Base-by-base conservation (phyloP, 2,113 vertebrate genomes). In the Gallinago media region DNA sequence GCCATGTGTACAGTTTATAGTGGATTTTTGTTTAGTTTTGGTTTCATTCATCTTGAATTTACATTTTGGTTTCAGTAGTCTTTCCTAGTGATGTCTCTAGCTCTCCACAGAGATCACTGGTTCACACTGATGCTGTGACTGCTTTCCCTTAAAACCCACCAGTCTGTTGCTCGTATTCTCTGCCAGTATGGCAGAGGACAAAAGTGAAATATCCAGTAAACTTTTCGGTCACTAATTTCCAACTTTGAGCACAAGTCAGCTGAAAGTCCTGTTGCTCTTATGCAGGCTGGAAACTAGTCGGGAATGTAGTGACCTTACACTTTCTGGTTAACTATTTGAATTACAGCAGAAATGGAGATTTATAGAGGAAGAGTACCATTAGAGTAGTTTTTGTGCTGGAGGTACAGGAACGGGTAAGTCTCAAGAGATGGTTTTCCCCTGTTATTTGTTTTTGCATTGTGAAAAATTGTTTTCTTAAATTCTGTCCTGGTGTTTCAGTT, bases 271-370 rank as follows among this genome's bases (percentile, higher is more conserved):
- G 0, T 50, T 94, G 72, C 88, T 94, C 12, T 89, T 86, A 59
- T 22, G 32, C 70, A 94, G 86, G 44, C 91, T 94, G 76, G 78
- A 95, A 96, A 72, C 54, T 27, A 52, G 81, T 95, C 8, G 8
- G 91, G 86, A 95, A 95, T 85, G 71, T 75, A 95, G 93, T 90
- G 89, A 91, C 83, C 88, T 96, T 96, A 91, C 58, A 91, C 85
- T 96, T 89, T 95, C 75, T 92, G 52, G 49, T 85, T 94, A 92
- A 85, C 75, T 90, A 25, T 89, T 76, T 82, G 61, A 94, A 84
- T 63, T 74, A 20, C 61, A 70, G 46, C 46, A 91, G 88, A 89
- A 90, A 72, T 44, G 21, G 54, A 70, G 36, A 40, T n/a, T 79
- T 72, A 10, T 40, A 75, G 31, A 85, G 36, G 66, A 87, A 42